Evolutionary conservation across 2,888 invertebrate genomes (phyloP).

Genomic region (Teleiodes luculella): DNA sequence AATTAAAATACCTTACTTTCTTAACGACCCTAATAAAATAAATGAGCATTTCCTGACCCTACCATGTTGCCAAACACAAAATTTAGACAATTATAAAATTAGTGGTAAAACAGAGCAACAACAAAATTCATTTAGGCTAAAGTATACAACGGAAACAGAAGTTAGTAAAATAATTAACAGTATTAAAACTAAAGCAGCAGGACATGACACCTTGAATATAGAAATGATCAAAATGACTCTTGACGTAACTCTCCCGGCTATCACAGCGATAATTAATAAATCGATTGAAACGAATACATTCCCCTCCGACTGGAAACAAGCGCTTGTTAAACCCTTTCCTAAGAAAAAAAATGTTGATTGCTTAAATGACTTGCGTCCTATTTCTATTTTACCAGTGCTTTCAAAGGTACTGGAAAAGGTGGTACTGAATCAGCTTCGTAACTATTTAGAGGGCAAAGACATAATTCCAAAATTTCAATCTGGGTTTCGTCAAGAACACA

Average conservation of each 20-base stretch:
- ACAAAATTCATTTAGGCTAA: conserved; percentile 3
- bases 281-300: conserved; percentile 15
- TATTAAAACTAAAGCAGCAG: conserved; percentile 17
- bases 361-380: conserved; percentile 14
- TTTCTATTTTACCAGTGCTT: conserved; percentile 10
- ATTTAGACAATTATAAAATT: no score
- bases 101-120: no score
- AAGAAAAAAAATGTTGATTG: conserved; percentile 14
- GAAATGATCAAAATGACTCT: conserved; percentile 22
- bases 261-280: conserved; percentile 18
- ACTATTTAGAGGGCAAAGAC: conserved; percentile 8
- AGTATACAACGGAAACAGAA: neutral
- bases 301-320: conserved; percentile 20
- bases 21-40: no score
- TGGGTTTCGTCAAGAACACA: no score
- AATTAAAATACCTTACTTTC: no score
- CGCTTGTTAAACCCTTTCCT: conserved; percentile 19
- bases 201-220: conserved; percentile 14
- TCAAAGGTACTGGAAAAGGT: conserved; percentile 20
- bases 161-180: conserved; percentile 17
- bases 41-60: no score
- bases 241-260: conserved; percentile 15
- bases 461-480: conserved; percentile 13
- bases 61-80: no score
- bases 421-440: conserved; percentile 10